A percentile compares a stretch with the other conserved stretches of the same genome.
These are phyloP conservation scores for Acipenser transmontanus DNA, from an alignment of 2,797 vertebrate genomes.

Conservation along the genomic window DNA sequence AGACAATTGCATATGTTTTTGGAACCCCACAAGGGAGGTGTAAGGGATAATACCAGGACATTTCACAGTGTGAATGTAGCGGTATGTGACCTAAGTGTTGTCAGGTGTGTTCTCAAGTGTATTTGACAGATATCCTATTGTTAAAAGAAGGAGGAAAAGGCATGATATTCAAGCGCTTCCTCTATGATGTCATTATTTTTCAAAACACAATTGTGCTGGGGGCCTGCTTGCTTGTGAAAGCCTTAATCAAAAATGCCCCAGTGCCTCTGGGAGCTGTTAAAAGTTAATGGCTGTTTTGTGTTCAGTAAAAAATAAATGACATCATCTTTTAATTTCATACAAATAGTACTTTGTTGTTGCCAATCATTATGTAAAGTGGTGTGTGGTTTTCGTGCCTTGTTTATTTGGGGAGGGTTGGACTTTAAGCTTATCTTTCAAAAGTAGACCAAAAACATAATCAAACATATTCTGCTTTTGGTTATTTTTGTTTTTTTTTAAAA, in stretches of 20 bases:
- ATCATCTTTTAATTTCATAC: conserved; percentile 49
- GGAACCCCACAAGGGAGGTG: too few species aligned
- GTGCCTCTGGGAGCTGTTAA: conserved; percentile 41
- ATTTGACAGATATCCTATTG: conserved; percentile 55
- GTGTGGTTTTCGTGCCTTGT: conserved; percentile 9
- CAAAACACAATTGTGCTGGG: conserved; percentile 36
- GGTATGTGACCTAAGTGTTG: conserved; percentile 9
- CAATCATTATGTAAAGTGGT: conserved; percentile 23
- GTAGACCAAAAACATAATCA: conserved; percentile 6
- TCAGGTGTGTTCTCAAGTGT: conserved; percentile 23
- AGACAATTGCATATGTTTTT: too few species aligned
- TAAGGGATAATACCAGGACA: too few species aligned
- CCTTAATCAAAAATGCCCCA: conserved; percentile 46
- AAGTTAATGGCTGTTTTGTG: conserved; percentile 47
- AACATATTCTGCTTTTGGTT: not conserved
- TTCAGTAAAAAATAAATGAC: conserved; percentile 47
- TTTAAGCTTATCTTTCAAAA: conserved; percentile 8
- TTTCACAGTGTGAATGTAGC: too few species aligned
- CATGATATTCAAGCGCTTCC: conserved; percentile 60
- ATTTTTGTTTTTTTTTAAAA: too few species aligned
- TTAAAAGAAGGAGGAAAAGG: conserved; percentile 61
- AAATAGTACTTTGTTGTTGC: conserved; percentile 34
- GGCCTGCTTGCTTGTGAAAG: conserved; percentile 42
- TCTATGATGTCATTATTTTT: conserved; percentile 50
- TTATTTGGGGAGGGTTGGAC: conserved; percentile 1